A percentile compares a stretch with the other conserved stretches of the same genome.
phyloP scores from a whole-genome alignment of 2,888 invertebrate genomes.

The Cantharis rustica region DNA sequence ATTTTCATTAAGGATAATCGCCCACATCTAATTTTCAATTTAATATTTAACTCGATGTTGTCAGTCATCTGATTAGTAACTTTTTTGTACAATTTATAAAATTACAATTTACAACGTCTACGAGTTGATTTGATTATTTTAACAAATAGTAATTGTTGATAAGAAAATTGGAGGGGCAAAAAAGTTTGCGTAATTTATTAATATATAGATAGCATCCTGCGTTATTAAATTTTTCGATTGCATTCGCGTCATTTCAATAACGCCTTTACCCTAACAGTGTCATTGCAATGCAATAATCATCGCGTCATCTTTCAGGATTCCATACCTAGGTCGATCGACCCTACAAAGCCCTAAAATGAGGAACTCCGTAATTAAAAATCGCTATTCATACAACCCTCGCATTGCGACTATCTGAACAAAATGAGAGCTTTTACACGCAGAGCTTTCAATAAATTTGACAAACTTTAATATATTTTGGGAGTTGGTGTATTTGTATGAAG shows the following conservation, averaged over 20 bases:
- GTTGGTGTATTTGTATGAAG: conserved; percentile 35
- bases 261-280: conserved; percentile 13
- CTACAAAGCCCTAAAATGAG: conserved; percentile 26
- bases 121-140: background rate
- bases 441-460: conserved; percentile 40
- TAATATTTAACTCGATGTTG: background rate
- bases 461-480: conserved; percentile 41
- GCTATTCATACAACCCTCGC: conserved; percentile 36
- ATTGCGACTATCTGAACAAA: conserved; percentile 35
- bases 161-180: background rate
- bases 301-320: conserved; percentile 16
- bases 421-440: conserved; percentile 41
- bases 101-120: background rate
- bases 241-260: conserved; percentile 18
- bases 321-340: conserved; percentile 30
- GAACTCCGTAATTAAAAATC: conserved; percentile 43
- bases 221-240: conserved; percentile 3
- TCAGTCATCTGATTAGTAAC: background rate
- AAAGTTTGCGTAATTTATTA: background rate
- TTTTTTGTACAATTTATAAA: background rate
- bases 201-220: background rate
- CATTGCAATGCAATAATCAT: conserved; percentile 19
- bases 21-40: background rate
- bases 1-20: background rate
- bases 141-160: background rate